Evolutionary conservation across 2,888 invertebrate species (phyloP), one percentile per base, ranked within the genome.

Genomic region (Lithophane semibrunnea): DNA sequence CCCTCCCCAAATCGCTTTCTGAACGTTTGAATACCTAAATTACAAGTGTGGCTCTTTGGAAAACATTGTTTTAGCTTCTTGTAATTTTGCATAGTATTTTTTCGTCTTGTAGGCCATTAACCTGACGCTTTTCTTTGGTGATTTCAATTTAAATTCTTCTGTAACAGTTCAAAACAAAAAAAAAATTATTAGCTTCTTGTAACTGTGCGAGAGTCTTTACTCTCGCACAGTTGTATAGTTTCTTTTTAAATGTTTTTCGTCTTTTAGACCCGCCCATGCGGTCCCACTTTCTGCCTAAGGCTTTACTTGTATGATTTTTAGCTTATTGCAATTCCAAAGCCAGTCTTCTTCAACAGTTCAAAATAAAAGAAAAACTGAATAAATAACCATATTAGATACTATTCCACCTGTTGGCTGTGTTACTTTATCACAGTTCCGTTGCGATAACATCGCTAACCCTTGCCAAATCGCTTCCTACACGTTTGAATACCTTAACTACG

Each of bases 391-490:
- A 83, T 87, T 84, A 54, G 10, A 81, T 18, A 18, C 69, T 66
- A 71, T 85, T 88, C 89, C 86, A 82, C 77, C 64, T 82, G 71
- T 77, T 77, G 75, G 7, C 0, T 74, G 54, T 74, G 54, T 86
- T 54, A 56, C 71, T 65, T 76, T 73, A 73, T 73, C 86, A 37
- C 29, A 7, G 24, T 68, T 77, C 52, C 69, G 29, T 4, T 8
- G 29, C 83, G 83, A 86, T 86, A 73, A 71, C 66, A 77, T 77
- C 68, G 52, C 29, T 77, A 69, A 83, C 56, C 64, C 72, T 79
- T 76, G 82, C 84, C 86, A 86, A 89, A 88, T 89, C 82, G 91
- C 89, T 91, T 91, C 87, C 89, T 89, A 88, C 88, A 84, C 88
- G 85, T 91, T 83, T 69, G 83, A 77, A 76, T 86, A 66, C 61